These are phyloP conservation scores for Aethes cnicana DNA, from an alignment of 2,888 invertebrate genomes.

Conservation along the genomic window DNA sequence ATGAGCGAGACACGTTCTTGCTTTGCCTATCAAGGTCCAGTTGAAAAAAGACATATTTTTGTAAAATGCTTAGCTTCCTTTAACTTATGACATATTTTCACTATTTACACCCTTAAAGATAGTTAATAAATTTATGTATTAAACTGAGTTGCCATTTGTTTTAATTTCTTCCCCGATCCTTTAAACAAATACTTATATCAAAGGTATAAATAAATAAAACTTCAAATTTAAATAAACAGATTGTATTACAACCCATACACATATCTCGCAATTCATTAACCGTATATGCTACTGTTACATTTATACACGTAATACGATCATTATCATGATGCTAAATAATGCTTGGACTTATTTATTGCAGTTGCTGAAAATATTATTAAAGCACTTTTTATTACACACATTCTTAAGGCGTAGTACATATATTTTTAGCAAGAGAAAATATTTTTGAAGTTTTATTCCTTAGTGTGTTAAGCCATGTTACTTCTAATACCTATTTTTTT, in stretches of 20 bases:
- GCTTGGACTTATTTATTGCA: conserved; percentile 19
- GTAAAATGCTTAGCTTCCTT: conserved; percentile 81
- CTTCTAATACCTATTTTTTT: too few species aligned
- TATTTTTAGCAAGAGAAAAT: neutral
- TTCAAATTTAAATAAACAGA: conserved; percentile 42
- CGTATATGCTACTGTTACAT: conserved; percentile 29
- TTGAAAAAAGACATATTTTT: conserved; percentile 73
- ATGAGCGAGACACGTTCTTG: conserved; percentile 55
- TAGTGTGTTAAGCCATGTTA: too few species aligned
- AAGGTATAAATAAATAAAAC: too few species aligned
- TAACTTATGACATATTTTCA: conserved; percentile 72
- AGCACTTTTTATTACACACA: neutral
- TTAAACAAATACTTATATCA: too few species aligned
- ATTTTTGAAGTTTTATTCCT: neutral
- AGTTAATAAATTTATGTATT: conserved; percentile 77
- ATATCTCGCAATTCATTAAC: conserved; percentile 30
- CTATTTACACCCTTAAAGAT: conserved; percentile 75
- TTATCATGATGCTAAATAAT: conserved; percentile 21
- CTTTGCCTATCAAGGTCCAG: conserved; percentile 66
- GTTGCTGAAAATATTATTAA: neutral
- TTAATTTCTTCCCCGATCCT: conserved; percentile 21
- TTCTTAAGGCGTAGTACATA: conserved; percentile 1
- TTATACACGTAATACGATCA: conserved; percentile 24
- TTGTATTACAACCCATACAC: conserved; percentile 46
- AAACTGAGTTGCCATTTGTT: conserved; percentile 41